A percentile compares a stretch with the other conserved stretches of the same genome.
Conservation (phyloP, 1,140 invertebrate genomes). For the Macrotrachela quadricornifera region DNA sequence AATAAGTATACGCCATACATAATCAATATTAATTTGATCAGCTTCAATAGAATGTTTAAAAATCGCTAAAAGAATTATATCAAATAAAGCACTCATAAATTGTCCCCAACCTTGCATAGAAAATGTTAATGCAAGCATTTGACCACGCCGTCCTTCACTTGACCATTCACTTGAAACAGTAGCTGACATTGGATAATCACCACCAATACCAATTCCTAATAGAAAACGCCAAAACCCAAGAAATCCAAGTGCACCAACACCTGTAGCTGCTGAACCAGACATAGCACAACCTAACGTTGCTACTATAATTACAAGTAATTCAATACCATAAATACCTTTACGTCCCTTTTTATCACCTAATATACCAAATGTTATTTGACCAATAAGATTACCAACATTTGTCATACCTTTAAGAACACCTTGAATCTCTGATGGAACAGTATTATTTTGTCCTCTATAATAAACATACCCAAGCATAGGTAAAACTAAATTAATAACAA, state of each 20-base stretch:
- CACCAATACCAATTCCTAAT: slow-evolving; percentile 7
- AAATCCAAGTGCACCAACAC: not conserved
- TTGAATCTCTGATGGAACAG: slow-evolving; percentile 1
- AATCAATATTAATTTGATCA: slow-evolving; percentile 2
- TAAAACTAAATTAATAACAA: not conserved
- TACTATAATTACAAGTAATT: not conserved
- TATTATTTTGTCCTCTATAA: not conserved
- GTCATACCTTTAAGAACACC: not conserved
- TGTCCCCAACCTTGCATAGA: slow-evolving; percentile 3
- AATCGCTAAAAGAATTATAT: slow-evolving; percentile 1
- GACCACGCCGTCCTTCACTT: not conserved
- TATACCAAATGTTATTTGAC: slow-evolving; percentile 1
- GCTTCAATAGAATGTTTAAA: not conserved
- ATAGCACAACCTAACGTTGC: not conserved
- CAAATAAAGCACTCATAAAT: not conserved
- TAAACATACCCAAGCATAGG: slow-evolving; percentile 7
- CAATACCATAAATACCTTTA: slow-evolving; percentile 2
- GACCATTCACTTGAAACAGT: not conserved
- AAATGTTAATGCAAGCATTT: slow-evolving; percentile 4
- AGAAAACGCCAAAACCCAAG: slow-evolving; percentile 1
- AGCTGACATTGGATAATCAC: slow-evolving; percentile 8
- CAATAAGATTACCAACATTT: slow-evolving; percentile 4
- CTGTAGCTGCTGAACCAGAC: not conserved
- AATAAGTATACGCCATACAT: slow-evolving; percentile 2
- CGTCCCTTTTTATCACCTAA: not conserved